phyloP scores from a whole-genome alignment of 2,888 invertebrate genomes.

The Carcina quercana region DNA sequence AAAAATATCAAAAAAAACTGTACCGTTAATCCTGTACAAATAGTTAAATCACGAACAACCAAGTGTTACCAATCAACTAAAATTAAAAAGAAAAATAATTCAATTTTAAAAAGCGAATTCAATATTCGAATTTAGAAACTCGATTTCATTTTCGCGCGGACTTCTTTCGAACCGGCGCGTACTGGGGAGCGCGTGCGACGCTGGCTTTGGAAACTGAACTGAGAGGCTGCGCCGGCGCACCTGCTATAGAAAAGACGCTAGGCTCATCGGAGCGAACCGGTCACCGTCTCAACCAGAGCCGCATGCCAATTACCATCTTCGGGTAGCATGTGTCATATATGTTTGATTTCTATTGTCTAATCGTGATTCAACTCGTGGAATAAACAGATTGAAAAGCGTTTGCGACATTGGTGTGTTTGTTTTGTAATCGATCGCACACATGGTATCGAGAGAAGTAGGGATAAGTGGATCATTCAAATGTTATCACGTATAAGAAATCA shows the following conservation, averaged over 20 bases:
- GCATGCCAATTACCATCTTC: slow-evolving; percentile 27
- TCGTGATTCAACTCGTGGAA: no score
- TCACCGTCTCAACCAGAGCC: slow-evolving; percentile 29
- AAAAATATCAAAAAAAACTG: neutral
- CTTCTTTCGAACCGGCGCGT: slow-evolving; percentile 35
- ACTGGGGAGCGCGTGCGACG: slow-evolving; percentile 41
- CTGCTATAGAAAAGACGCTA: slow-evolving; percentile 40
- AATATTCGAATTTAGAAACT: slow-evolving; percentile 34
- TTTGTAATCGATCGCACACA: no score
- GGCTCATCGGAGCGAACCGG: slow-evolving; percentile 33
- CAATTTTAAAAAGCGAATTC: slow-evolving; percentile 5
- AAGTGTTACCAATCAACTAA: no score
- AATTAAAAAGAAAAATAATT: no score
- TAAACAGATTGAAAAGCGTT: no score
- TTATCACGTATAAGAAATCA: no score
- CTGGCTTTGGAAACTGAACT: slow-evolving; percentile 49
- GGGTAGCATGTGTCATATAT: no score
- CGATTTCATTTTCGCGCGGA: slow-evolving; percentile 57
- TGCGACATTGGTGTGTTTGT: no score
- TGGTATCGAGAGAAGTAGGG: no score
- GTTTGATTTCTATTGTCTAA: no score
- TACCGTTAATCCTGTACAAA: neutral
- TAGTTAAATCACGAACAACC: no score
- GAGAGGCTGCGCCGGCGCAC: slow-evolving; percentile 33
- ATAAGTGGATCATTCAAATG: no score